Percentiles rank a stretch among this genome's conserved stretches.
Conservation (phyloP, 2,113 vertebrate species). For the Myrmecobius fasciatus region DNA sequence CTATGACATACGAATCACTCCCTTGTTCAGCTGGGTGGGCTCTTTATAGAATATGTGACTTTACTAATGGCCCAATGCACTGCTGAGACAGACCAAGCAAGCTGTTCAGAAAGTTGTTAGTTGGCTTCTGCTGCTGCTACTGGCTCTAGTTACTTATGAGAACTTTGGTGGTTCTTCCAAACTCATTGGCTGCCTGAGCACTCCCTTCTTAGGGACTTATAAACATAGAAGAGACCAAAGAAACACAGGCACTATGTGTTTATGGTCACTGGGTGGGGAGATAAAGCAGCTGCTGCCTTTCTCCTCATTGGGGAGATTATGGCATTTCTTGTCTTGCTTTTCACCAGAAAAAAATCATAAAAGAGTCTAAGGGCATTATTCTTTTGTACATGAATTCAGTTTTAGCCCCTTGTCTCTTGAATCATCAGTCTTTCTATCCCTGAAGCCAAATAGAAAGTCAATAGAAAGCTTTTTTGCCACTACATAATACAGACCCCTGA, state of each 20-base stretch:
- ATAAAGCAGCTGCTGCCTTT: neutral
- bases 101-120: neutral
- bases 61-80: neutral
- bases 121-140: neutral
- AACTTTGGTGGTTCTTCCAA: neutral
- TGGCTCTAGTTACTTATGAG: neutral
- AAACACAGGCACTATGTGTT: neutral
- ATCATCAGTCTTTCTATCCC: neutral
- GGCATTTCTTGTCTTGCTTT: neutral
- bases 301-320: neutral
- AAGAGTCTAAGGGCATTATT: neutral
- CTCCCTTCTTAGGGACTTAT: neutral
- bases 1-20: neutral
- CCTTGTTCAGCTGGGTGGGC: neutral
- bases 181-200: neutral
- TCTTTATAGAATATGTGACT: too few species aligned
- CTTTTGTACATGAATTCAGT: neutral
- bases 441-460: neutral
- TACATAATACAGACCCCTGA: neutral
- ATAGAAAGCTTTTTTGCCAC: neutral
- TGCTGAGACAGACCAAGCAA: neutral
- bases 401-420: neutral
- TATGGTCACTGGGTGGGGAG: neutral
- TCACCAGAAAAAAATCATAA: neutral
- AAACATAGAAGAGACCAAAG: neutral